Evolutionary conservation across 37 sponge, comb jelly and placozoan genomes (phyloP).

Genomic region (Cliona cf. orientalis): DNA sequence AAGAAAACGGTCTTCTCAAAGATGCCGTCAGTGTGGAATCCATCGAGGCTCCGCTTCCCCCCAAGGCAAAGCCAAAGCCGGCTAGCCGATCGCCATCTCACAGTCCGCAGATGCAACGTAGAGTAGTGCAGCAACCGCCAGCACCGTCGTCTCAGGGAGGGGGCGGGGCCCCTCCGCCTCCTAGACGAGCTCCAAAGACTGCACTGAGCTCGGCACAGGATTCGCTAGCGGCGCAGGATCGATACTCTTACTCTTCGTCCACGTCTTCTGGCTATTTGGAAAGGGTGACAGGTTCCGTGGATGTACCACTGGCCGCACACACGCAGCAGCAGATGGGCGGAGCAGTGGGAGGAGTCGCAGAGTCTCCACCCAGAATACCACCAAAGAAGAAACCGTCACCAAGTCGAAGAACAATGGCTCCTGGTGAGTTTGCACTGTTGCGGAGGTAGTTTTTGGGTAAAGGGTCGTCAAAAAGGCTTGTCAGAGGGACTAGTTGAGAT

Average conservation of each 20-base stretch:
- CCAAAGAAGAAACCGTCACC: background rate
- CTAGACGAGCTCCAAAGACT: conserved; percentile 25
- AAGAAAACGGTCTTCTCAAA: background rate
- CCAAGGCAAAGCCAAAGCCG: conserved; percentile 16
- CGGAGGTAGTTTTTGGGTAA: too few relatives aligned
- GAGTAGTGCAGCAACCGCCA: too few relatives aligned
- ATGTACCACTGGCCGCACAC: background rate
- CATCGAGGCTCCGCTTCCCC: background rate
- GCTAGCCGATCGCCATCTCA: background rate
- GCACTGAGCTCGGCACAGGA: conserved; percentile 5
- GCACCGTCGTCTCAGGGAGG: too few relatives aligned
- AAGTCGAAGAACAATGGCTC: too few relatives aligned
- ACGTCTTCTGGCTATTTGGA: conserved; percentile 22
- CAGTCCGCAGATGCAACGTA: background rate
- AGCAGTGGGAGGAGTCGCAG: too few relatives aligned
- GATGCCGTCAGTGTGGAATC: background rate
- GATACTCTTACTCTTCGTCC: conserved; percentile 29
- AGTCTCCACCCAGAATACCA: background rate
- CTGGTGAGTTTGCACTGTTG: background rate
- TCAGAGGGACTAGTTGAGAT: too few relatives aligned
- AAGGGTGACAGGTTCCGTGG: background rate
- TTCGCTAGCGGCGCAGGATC: background rate
- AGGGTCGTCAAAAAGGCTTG: too few relatives aligned
- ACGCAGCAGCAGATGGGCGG: too few relatives aligned
- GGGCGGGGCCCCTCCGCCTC: conserved; percentile 35